Evolutionary conservation across 1,140 invertebrate genomes (phyloP).

Genomic region (Eufriesea mexicana): DNA sequence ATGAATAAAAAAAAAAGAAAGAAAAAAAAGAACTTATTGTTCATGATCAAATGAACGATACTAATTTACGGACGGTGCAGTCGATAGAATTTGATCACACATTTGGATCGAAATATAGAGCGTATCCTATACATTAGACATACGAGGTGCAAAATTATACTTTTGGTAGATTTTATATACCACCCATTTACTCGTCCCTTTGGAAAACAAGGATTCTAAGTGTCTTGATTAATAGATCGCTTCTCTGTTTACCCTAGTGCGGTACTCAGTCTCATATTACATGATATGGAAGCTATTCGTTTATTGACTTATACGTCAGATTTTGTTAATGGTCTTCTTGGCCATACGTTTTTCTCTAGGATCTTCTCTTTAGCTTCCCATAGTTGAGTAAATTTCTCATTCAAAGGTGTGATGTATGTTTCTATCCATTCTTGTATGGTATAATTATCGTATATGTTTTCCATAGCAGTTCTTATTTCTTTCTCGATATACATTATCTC

Average conservation of each 20-base stretch:
- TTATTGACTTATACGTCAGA: conserved; percentile 65
- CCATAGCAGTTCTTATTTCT: conserved; percentile 85
- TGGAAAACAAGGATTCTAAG: conserved; percentile 35
- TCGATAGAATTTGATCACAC: conserved; percentile 39
- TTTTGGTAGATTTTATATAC: conserved; percentile 45
- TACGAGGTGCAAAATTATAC: conserved; percentile 57
- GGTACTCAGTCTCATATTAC: conserved; percentile 60
- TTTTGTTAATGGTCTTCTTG: conserved; percentile 81
- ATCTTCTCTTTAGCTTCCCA: conserved; percentile 83
- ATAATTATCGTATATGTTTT: conserved; percentile 88
- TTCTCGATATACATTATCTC: conserved; percentile 85
- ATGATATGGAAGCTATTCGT: conserved; percentile 21
- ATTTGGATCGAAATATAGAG: conserved; percentile 27
- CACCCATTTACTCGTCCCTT: conserved; percentile 30
- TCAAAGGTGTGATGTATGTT: conserved; percentile 84
- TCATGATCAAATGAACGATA: background rate
- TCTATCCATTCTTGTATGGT: conserved; percentile 91
- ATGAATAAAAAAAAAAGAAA: background rate
- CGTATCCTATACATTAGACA: conserved; percentile 32
- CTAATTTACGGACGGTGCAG: conserved; percentile 52
- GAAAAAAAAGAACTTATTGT: background rate
- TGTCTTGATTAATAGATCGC: conserved; percentile 12
- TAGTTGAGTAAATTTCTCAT: conserved; percentile 83
- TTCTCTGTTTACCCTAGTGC: conserved; percentile 18
- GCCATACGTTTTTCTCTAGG: conserved; percentile 83